Evolutionary conservation across 1,140 invertebrate genomes (phyloP), one percentile per base, ranked within the genome.

Genomic region (Proales similis): DNA sequence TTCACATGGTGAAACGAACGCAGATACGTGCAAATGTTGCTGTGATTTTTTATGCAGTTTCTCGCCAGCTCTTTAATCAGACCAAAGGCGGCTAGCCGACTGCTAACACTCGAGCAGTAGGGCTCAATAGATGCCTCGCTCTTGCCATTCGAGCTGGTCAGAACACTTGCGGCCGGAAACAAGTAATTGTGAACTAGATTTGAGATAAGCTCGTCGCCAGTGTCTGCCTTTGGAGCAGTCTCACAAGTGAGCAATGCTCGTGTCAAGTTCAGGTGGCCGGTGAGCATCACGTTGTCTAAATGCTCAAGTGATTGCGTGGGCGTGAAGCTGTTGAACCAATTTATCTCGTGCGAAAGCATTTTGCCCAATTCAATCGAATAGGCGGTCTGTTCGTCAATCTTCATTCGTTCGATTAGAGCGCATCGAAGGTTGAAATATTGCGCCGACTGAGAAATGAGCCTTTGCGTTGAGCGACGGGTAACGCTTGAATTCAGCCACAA

Each of bases 371-470:
- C 70, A 24, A 79, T 66, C 29, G 70, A 67, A 22, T 78, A 67
- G 5, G 65, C 63, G 22, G 69, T 67, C 64, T 80, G 78, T 20
- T 77, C 72, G 32, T 49, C 63, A 30, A 65, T 71, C 73, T 48
- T 66, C 27, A 80, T 64, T 19, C 70, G 70, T 48, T 73, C 72
- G 19, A 80, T 67, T 11, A 80, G 68, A 65, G 69, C 67, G 66
- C 77, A 79, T 19, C 74, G 65, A 19, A 81, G 70, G 60, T 78
- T 75, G 74, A 81, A 80, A 66, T 80, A 81, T 67, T 80, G 75
- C 7, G 70, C 70, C 66, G 79, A 80, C 65, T 80, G 79, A 38
- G 1, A 3, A 47, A 64, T 64, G 65, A 64, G 74, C 71, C 71
- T 74, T 49, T 78, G 77, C 61, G 72, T 79, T 51, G 76, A 72